Evolutionary conservation across 2,113 vertebrate species (phyloP), one percentile per base, ranked within the genome.

Genomic region (Poeciliopsis retropinna): DNA sequence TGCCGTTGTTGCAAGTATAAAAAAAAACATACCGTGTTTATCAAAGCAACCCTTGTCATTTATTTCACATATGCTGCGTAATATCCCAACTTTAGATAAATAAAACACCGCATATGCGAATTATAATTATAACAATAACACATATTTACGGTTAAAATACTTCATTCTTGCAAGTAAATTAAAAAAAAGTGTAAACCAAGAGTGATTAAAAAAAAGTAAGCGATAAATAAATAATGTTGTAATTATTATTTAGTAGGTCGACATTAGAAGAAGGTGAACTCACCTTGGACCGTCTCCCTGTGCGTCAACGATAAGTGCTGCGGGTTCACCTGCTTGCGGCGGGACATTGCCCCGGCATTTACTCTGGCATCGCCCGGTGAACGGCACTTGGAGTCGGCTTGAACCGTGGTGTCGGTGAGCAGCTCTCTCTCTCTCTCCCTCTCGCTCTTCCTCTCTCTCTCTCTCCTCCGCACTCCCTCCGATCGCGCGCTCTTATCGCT

Each of bases 341-440:
- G 97, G 97, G 97, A 99, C 97, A 99, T 99, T 95, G 97, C 97
- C 97, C 96, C 96, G 95, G 96, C 97, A 98, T 97, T 96, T 97
- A 98, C 95, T 96, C 95, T 96, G 95, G 96, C 97, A 98, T 99
- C 96, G 96, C 97, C 96, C 95, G 96, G 96, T 96, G 96, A 98
- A 96, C 96, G 93, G 95, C 94, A 95, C 95, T 93, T 92, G 94
- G 90, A 94, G 92, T 92, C 93, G 91, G 92, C 93, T 95, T 74
- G 92, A 88, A 95, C 93, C 95, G 94, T 94, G 93, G 90, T 91
- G 95, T 92, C 89, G 84, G 85, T 75, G 78, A 85, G 29, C 78
- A 86, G 92, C 86, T 89, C 86, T 89, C 66, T 62, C 76, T 39
- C 64, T 51, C 72, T 73, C 27, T 22, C 25, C 3, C 60, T 77